Conservation (phyloP, 2,888 invertebrate species). For the Eupithecia subfuscata region DNA sequence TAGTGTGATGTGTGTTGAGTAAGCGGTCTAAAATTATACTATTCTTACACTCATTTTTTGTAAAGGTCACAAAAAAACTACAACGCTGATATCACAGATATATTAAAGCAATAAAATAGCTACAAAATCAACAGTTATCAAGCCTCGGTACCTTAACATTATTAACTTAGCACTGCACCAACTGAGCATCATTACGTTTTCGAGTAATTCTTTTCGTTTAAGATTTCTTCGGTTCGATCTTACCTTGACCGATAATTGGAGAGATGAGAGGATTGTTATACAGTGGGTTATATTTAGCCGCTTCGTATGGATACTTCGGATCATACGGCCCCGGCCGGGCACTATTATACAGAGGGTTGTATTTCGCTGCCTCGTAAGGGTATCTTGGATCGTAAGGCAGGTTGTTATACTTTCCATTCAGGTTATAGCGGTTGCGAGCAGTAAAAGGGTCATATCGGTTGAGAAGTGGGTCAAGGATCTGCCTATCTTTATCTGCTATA, state of each 20-base stretch:
- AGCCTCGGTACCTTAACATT: constrained; percentile 33
- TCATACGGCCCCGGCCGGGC: constrained; percentile 47
- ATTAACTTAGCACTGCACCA: constrained; percentile 5
- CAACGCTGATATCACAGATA: constrained; percentile 35
- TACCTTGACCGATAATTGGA: constrained; percentile 28
- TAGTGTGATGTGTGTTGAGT: no score
- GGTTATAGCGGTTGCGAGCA: constrained; percentile 47
- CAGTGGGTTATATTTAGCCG: constrained; percentile 50
- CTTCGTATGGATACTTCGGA: constrained; percentile 54
- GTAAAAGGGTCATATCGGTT: constrained; percentile 60
- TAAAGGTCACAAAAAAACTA: constrained; percentile 5
- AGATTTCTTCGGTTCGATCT: constrained; percentile 48
- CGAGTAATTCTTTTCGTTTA: constrained; percentile 33
- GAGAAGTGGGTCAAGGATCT: constrained; percentile 52
- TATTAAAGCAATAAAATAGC: constrained; percentile 37
- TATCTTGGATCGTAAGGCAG: constrained; percentile 54
- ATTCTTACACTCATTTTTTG: neutral
- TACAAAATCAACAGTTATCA: constrained; percentile 19
- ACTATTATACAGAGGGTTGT: constrained; percentile 53
- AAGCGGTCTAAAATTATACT: no score
- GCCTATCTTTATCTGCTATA: constrained; percentile 56
- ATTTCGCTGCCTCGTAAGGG: constrained; percentile 50
- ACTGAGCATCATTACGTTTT: neutral
- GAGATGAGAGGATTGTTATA: constrained; percentile 50
- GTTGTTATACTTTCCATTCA: constrained; percentile 55